Conservation (phyloP, 92 coral and sea anemone species). For the Epizoanthus illoricatus region DNA sequence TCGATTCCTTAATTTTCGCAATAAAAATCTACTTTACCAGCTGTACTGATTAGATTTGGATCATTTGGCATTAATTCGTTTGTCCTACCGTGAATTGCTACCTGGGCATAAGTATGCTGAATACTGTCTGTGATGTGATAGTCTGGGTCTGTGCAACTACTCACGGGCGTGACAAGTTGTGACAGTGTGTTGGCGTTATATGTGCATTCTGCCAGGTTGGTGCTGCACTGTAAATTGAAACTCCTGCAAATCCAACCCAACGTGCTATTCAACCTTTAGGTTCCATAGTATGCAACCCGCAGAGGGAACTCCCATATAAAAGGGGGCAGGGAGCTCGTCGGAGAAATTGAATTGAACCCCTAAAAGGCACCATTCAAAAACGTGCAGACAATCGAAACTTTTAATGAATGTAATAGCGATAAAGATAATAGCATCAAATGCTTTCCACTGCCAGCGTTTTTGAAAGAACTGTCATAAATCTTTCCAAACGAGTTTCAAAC, state of each 20-base stretch:
- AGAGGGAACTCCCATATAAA: too few relatives aligned
- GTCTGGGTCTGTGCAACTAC: slow-evolving; percentile 7
- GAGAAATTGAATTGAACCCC: too few relatives aligned
- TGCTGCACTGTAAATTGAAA: slow-evolving; percentile 32
- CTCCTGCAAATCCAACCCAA: slow-evolving; percentile 38
- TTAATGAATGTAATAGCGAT: too few relatives aligned
- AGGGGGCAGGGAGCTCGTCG: too few relatives aligned
- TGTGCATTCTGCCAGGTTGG: slow-evolving; percentile 16
- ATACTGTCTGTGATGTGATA: background rate
- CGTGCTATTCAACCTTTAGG: slow-evolving; percentile 39
- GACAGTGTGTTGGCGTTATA: slow-evolving; percentile 24
- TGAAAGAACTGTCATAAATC: too few relatives aligned
- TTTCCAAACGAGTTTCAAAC: too few relatives aligned
- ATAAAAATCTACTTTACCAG: background rate
- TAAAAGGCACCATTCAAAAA: too few relatives aligned
- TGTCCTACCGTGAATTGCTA: slow-evolving; percentile 8
- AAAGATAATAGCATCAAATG: too few relatives aligned
- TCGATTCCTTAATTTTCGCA: too few relatives aligned
- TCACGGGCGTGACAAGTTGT: slow-evolving; percentile 3
- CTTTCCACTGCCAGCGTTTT: too few relatives aligned
- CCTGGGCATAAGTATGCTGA: background rate
- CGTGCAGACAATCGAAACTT: too few relatives aligned
- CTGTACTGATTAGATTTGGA: slow-evolving; percentile 5
- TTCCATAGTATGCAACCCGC: slow-evolving; percentile 18
- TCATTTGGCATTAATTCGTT: background rate